Conservation (phyloP, 2,888 invertebrate species). For the Charanyca ferruginea region DNA sequence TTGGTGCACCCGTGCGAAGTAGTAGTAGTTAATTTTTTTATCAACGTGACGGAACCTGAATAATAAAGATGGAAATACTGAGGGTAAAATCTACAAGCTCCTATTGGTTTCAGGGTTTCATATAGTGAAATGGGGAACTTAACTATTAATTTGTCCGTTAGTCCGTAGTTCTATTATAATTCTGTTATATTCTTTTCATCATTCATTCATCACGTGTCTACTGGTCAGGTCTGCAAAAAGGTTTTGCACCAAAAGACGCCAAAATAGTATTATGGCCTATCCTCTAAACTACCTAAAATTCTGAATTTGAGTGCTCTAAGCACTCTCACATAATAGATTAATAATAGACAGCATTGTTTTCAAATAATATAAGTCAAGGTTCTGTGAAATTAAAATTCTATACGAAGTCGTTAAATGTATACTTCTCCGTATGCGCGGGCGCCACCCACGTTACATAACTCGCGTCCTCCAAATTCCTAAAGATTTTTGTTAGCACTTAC, state of each 20-base stretch:
- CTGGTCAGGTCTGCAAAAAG: background rate
- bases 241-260: background rate
- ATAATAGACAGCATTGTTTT: constrained; percentile 44
- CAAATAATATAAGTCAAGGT: constrained; percentile 50
- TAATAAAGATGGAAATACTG: too few species aligned
- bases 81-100: too few species aligned
- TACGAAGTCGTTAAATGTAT: constrained; percentile 35
- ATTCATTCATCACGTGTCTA: too few species aligned
- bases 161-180: too few species aligned
- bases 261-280: background rate
- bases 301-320: background rate
- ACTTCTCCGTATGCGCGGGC: constrained; percentile 49
- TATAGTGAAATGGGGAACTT: too few species aligned
- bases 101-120: too few species aligned
- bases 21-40: too few species aligned
- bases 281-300: background rate
- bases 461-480: constrained; percentile 72
- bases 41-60: too few species aligned
- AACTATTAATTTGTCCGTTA: too few species aligned
- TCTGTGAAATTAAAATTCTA: constrained; percentile 52
- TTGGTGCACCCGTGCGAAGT: too few species aligned
- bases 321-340: constrained; percentile 8
- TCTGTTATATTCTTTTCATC: too few species aligned
- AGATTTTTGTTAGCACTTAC: constrained; percentile 68
- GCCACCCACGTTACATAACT: constrained; percentile 66